A percentile compares a stretch with the other conserved stretches of the same genome.
phyloP scores from a whole-genome alignment of 2,888 invertebrate genomes.

The Ametastegia equiseti region DNA sequence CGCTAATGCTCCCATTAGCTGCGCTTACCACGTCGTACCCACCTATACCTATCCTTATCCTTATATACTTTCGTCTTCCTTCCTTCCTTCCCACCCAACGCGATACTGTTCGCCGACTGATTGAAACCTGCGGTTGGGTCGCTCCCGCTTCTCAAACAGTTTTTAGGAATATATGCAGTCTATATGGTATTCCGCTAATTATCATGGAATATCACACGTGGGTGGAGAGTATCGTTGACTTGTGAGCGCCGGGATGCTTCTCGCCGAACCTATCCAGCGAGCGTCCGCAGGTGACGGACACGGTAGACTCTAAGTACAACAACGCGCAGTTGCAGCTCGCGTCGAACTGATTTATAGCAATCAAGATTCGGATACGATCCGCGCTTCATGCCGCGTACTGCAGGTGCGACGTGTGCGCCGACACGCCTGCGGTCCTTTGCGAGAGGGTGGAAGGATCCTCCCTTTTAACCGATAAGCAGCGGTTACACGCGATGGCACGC shows the following conservation, averaged over 20 bases:
- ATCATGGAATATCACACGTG: neutral
- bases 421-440: neutral
- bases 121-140: neutral
- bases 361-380: no score
- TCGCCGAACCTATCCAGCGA: neutral
- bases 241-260: neutral
- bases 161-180: neutral
- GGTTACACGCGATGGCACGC: no score
- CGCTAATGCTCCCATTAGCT: slow-evolving; percentile 26
- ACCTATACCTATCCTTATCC: no score
- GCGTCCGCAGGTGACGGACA: neutral
- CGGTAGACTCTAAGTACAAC: neutral
- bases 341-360: neutral
- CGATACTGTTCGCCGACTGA: neutral
- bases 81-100: no score
- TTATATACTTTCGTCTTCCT: no score
- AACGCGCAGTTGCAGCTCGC: neutral
- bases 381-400: neutral
- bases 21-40: slow-evolving; percentile 5
- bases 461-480: neutral
- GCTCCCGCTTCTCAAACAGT: neutral
- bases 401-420: no score
- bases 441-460: neutral
- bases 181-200: neutral
- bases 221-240: neutral